These are phyloP conservation scores for Melitaea athalia DNA, from an alignment of 2,888 invertebrate genomes.

Conservation along the genomic window DNA sequence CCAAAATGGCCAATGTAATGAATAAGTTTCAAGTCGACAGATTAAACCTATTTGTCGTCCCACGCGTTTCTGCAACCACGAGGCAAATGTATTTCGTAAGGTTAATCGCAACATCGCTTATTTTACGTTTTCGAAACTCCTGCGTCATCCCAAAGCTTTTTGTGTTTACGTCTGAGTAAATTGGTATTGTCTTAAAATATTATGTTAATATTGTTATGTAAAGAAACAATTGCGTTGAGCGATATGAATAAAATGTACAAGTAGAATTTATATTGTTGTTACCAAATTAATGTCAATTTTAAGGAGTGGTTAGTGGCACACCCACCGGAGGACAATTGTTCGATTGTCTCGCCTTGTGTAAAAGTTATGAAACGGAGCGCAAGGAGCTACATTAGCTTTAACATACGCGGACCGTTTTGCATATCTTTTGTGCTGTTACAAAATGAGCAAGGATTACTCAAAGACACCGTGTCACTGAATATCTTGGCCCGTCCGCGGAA, in stretches of 20 bases:
- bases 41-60: constrained; percentile 78
- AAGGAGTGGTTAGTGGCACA: constrained; percentile 38
- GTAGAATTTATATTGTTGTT: constrained; percentile 2
- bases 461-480: constrained; percentile 48
- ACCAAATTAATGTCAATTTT: constrained; percentile 23
- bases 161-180: constrained; percentile 52
- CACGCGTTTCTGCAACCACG: constrained; percentile 77
- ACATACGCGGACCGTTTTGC: constrained; percentile 61
- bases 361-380: constrained; percentile 75
- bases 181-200: constrained; percentile 28
- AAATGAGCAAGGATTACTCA: constrained; percentile 62
- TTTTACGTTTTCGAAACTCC: constrained; percentile 80
- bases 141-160: constrained; percentile 72
- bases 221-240: constrained; percentile 9
- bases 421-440: constrained; percentile 64
- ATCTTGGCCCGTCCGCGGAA: constrained; percentile 52
- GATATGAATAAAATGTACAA: neutral
- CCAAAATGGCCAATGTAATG: constrained; percentile 35
- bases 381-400: constrained; percentile 63
- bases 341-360: constrained; percentile 67
- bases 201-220: constrained; percentile 20
- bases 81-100: constrained; percentile 76
- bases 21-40: constrained; percentile 56
- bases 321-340: constrained; percentile 57
- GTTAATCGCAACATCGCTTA: constrained; percentile 79